phyloP scores from a whole-genome alignment of 2,113 vertebrate species.

The Dasyprocta punctata region DNA sequence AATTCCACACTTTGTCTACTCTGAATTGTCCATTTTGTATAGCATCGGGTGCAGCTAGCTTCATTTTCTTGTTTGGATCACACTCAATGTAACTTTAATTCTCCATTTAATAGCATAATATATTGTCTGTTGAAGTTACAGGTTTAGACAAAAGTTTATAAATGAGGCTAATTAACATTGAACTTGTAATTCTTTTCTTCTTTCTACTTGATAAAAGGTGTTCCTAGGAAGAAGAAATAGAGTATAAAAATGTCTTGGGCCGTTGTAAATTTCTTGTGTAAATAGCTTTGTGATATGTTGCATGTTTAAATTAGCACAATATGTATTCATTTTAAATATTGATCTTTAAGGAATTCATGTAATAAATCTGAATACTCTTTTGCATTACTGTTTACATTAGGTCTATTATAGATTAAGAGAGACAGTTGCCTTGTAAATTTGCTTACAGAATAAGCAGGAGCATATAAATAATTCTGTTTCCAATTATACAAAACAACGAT shows the following conservation, averaged over 20 bases:
- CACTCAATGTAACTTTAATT: constrained; percentile 73
- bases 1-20: neutral
- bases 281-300: constrained; percentile 85
- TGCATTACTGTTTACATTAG: constrained; percentile 88
- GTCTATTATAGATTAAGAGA: constrained; percentile 89
- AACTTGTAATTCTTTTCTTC: constrained; percentile 74
- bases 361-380: constrained; percentile 88
- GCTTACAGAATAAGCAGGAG: constrained; percentile 79
- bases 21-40: neutral
- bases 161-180: constrained; percentile 85
- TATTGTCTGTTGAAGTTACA: constrained; percentile 73
- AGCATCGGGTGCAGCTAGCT: accelerated
- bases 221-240: constrained; percentile 80
- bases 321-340: constrained; percentile 87
- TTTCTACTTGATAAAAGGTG: constrained; percentile 66
- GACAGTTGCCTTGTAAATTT: constrained; percentile 92
- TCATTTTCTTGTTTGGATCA: constrained; percentile 67
- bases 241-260: constrained; percentile 84
- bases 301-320: constrained; percentile 85
- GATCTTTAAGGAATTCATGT: constrained; percentile 84
- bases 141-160: constrained; percentile 82
- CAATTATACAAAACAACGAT: constrained; percentile 90
- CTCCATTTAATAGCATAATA: constrained; percentile 76
- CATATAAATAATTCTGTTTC: constrained; percentile 91
- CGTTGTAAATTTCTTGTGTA: constrained; percentile 85